A percentile compares a stretch with the other conserved stretches of the same genome.
phyloP scores from a whole-genome alignment of 2,888 invertebrate genomes.

The Limnephilus rhombicus region DNA sequence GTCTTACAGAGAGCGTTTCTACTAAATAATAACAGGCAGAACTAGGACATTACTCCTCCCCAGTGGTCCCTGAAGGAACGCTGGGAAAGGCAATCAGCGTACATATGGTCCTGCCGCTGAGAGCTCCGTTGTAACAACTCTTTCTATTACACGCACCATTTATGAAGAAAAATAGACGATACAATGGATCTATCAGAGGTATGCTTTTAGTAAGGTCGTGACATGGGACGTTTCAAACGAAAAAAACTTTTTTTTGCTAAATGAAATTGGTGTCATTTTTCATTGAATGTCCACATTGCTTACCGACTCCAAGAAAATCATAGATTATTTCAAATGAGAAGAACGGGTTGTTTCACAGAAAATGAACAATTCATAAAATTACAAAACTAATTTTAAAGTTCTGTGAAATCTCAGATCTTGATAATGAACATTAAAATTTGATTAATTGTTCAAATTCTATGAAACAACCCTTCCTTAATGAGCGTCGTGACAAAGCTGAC shows the following conservation, averaged over 20 bases:
- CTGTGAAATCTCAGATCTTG: too few relatives aligned
- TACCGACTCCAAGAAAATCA: too few relatives aligned
- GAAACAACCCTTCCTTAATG: too few relatives aligned
- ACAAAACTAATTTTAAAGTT: too few relatives aligned
- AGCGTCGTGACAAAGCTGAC: too few relatives aligned
- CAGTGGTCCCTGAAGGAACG: slow-evolving; percentile 9
- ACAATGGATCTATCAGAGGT: not conserved
- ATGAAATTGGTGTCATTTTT: not conserved
- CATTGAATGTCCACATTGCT: too few relatives aligned
- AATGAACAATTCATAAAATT: too few relatives aligned
- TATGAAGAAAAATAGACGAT: not conserved
- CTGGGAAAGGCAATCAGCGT: not conserved
- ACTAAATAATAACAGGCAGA: slow-evolving; percentile 14
- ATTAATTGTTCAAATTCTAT: too few relatives aligned
- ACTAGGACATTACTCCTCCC: not conserved
- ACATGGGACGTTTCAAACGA: not conserved
- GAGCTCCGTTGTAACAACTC: not conserved
- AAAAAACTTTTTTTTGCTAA: not conserved
- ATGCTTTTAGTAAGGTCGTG: not conserved
- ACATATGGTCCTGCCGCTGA: not conserved
- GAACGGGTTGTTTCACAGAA: too few relatives aligned
- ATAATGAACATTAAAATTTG: too few relatives aligned
- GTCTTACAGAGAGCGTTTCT: slow-evolving; percentile 15
- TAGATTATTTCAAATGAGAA: too few relatives aligned
- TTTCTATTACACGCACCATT: not conserved